Conservation (phyloP, 1,140 invertebrate genomes). For the Aricia agestis region DNA sequence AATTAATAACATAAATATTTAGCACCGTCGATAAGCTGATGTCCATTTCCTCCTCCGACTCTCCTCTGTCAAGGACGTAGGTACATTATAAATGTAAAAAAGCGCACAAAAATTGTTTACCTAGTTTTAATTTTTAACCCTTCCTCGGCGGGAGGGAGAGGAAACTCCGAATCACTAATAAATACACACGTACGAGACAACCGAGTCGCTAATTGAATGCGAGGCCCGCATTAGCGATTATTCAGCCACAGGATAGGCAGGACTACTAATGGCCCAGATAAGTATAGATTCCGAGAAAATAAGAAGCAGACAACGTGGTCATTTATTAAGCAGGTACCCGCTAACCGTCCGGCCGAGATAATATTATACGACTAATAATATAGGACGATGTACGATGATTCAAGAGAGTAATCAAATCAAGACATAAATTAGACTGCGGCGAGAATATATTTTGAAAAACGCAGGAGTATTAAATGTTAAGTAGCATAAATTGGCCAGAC, state of each 20-base stretch:
- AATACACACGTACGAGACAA: not conserved
- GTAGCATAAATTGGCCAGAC: slow-evolving; percentile 48
- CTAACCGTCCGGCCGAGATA: not conserved
- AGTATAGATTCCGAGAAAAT: not conserved
- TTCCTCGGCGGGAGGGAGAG: not conserved
- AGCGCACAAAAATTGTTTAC: not conserved
- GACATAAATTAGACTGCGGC: not conserved
- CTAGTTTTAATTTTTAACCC: not conserved
- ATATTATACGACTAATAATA: not conserved
- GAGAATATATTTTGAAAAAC: slow-evolving; percentile 8
- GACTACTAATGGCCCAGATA: not conserved
- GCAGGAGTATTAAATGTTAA: slow-evolving; percentile 19
- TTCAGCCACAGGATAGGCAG: not conserved
- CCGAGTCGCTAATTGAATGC: not conserved
- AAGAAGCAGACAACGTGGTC: not conserved
- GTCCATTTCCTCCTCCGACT: not conserved
- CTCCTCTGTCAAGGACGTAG: not conserved
- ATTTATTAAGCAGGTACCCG: not conserved
- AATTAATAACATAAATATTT: not conserved
- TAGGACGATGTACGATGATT: not conserved
- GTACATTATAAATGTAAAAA: not conserved
- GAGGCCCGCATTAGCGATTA: not conserved
- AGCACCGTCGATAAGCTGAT: not conserved
- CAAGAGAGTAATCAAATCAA: not conserved
- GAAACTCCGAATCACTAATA: not conserved